Base-by-base conservation (phyloP, 1,140 invertebrate species). In the Globodera rostochiensis region DNA sequence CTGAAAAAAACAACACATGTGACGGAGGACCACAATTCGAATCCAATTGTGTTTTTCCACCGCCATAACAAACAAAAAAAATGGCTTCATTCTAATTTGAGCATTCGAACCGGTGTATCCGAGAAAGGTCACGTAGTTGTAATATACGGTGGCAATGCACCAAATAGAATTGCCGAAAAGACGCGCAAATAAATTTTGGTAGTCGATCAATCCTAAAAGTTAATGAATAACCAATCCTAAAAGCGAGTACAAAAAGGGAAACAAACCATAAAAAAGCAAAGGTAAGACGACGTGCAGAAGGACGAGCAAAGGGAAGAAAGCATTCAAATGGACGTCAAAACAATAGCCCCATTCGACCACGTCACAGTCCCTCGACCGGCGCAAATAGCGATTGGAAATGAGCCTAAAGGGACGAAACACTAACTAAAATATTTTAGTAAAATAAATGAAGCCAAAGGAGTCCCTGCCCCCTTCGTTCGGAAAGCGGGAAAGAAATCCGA, bases 291-390 rank as follows among this genome's bases (percentile, higher is more conserved):
- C 94, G 91, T 99, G 96, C 57, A 99, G 92, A 84, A 98, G 93
- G 80, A 97, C 94, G 45, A 98, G 92, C 5, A 96, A 93, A 77
- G 97, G 97, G 91, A 98, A 97, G 91, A 97, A 97, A 8, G 97
- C 97, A 92, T 99, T 98, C 80, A 99, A 92, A 91, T 99, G 97
- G 66, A 99, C 95, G 91, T 99, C 97, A 91, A 99, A 99, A 49
- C 95, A 94, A 91, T 98, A 99, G 3, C 94, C 97, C 97, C 97
- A 83, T 91, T 99, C 97, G 57, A 64, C 57, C 74, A 99, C 96
- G 91, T 93, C 93, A 83, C 91, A 90, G 74, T 96, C 94, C 66
- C 93, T 92, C 53, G 92, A 93, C 74, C 93, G 93, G 73, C 94
- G 91, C 86, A 98, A 91, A 91, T 96, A 98, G 86, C 93, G 93